These are phyloP conservation scores for Scaptodrosophila latifasciaeformis DNA, from an alignment of 2,888 invertebrate genomes.

Conservation along the genomic window DNA sequence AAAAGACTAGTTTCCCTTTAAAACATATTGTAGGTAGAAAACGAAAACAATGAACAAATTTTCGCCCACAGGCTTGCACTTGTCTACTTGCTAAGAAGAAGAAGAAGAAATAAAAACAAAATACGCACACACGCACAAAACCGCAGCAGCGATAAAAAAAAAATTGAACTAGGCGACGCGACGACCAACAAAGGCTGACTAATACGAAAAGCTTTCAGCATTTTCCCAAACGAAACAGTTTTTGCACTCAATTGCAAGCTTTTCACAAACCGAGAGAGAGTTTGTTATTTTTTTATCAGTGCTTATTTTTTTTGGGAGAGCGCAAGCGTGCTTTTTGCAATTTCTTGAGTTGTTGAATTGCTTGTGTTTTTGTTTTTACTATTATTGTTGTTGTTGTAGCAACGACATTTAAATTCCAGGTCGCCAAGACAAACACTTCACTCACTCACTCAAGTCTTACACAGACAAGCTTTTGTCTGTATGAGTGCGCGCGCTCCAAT, in stretches of 20 bases:
- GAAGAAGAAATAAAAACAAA: conserved; percentile 25
- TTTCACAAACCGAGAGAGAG: not conserved
- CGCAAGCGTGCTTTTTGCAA: too few species aligned
- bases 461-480: too few species aligned
- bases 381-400: too few species aligned
- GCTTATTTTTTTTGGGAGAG: not conserved
- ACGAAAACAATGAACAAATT: conserved; percentile 8
- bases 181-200: conserved; percentile 28
- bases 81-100: conserved; percentile 14
- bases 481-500: too few species aligned
- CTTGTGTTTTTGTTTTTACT: not conserved
- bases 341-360: not conserved
- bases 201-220: conserved; percentile 21
- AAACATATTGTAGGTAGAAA: conserved; percentile 29
- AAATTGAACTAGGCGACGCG: conserved; percentile 18
- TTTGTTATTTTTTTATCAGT: not conserved
- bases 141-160: conserved; percentile 6
- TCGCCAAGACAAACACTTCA: too few species aligned
- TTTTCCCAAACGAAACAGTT: conserved; percentile 5
- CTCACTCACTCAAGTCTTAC: too few species aligned
- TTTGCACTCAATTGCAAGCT: conserved; percentile 17
- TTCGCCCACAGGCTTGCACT: conserved; percentile 3
- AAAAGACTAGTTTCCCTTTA: too few species aligned
- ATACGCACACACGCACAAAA: conserved; percentile 15
- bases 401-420: too few species aligned